Conservation (phyloP, 2,888 invertebrate genomes). For the Achlya flavicornis region DNA sequence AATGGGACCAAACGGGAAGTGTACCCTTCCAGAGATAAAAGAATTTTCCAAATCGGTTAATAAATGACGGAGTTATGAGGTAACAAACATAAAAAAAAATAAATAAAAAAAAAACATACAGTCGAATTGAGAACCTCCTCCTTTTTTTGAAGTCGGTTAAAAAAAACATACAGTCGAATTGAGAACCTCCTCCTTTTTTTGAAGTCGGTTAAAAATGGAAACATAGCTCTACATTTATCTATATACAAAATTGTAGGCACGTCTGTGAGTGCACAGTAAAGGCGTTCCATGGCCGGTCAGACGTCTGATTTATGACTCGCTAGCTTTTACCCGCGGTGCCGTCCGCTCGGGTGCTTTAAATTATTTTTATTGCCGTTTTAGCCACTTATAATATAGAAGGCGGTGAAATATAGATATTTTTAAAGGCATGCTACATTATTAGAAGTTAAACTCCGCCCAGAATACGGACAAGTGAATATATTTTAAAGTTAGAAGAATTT, state of each 20-base stretch:
- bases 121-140: too few species aligned
- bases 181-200: too few species aligned
- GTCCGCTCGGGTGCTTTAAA: constrained; percentile 20
- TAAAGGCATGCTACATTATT: constrained; percentile 11
- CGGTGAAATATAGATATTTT: constrained; percentile 9
- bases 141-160: too few species aligned
- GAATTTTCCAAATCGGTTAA: too few species aligned
- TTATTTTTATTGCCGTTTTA: constrained; percentile 13
- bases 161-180: too few species aligned
- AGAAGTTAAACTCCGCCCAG: constrained; percentile 6
- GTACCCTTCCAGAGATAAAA: too few species aligned
- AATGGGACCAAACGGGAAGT: too few species aligned
- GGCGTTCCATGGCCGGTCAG: constrained; percentile 28
- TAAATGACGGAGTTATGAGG: too few species aligned
- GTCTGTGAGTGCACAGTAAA: constrained; percentile 43
- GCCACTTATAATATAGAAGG: constrained; percentile 11
- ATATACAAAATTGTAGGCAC: constrained; percentile 35
- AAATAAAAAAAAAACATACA: too few species aligned
- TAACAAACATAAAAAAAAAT: too few species aligned
- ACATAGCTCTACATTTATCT: constrained; percentile 4
- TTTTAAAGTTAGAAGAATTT: neutral
- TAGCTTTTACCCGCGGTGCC: constrained; percentile 32
- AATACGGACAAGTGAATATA: constrained; percentile 5
- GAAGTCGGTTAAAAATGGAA: too few species aligned
- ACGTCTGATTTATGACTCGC: constrained; percentile 35